Conservation (phyloP, 2,797 vertebrate species). For the Falco berigora region DNA sequence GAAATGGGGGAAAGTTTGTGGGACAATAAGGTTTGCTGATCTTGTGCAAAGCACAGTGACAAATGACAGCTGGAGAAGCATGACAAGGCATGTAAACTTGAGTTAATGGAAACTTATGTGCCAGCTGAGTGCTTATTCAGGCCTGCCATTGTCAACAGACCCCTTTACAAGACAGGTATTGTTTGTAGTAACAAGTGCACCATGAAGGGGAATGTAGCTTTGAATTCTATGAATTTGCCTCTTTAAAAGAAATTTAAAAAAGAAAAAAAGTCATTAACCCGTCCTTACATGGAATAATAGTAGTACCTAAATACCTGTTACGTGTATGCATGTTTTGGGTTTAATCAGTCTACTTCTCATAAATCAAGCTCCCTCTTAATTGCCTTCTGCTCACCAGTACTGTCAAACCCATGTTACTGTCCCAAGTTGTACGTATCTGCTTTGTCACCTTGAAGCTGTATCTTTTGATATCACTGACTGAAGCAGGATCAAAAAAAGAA, state of each 20-base stretch:
- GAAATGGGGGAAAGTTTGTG: background rate
- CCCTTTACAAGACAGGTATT: background rate
- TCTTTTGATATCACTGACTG: background rate
- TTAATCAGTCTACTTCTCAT: background rate
- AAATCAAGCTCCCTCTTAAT: background rate
- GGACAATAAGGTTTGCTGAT: background rate
- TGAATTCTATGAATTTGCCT: background rate
- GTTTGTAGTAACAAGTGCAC: conserved; percentile 42
- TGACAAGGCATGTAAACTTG: conserved; percentile 44
- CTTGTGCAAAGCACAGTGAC: background rate
- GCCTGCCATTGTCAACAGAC: conserved; percentile 2
- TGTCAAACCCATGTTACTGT: background rate
- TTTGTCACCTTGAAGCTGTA: background rate
- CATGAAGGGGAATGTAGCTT: background rate
- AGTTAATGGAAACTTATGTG: conserved; percentile 42
- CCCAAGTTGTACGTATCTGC: background rate
- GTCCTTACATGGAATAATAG: background rate
- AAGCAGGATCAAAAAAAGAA: background rate
- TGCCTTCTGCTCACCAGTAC: background rate
- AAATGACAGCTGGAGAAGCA: conserved; percentile 19
- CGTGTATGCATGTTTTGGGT: background rate
- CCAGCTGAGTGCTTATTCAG: conserved; percentile 31
- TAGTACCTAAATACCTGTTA: background rate
- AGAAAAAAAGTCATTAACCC: background rate
- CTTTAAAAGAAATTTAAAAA: background rate